phyloP scores from a whole-genome alignment of 2,888 invertebrate species.

The Eugnorisma glareosa region DNA sequence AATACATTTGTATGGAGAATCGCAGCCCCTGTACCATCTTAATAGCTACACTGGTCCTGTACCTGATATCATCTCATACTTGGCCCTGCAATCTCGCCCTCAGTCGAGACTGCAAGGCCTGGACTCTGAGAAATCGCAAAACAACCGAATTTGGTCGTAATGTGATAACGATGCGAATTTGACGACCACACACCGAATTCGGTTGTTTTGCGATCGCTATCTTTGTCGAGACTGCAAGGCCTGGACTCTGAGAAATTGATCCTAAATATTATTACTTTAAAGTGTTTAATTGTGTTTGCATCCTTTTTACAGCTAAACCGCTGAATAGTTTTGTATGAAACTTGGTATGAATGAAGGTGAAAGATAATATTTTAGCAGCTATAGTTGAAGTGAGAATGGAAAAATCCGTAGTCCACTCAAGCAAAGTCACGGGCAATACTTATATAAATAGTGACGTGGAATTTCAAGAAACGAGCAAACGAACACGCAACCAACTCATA shows the following conservation, averaged over 20 bases:
- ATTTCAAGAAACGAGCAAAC: neutral
- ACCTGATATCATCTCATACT: neutral
- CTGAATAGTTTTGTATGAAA: neutral
- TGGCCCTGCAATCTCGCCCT: too few species aligned
- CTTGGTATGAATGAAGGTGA: neutral
- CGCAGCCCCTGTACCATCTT: too few species aligned
- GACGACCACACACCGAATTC: too few species aligned
- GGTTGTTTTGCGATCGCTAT: too few species aligned
- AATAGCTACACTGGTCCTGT: neutral
- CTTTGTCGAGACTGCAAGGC: too few species aligned
- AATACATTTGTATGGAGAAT: too few species aligned
- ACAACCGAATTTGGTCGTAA: too few species aligned
- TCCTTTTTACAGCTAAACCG: neutral
- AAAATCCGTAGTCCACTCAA: neutral
- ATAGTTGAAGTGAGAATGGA: neutral
- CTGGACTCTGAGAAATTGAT: too few species aligned
- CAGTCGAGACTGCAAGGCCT: too few species aligned
- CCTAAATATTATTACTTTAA: too few species aligned
- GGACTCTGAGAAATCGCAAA: too few species aligned
- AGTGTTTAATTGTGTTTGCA: neutral
- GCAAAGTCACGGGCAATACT: neutral
- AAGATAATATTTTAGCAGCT: neutral
- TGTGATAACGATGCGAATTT: too few species aligned
- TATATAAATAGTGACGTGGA: neutral
- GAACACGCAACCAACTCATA: constrained; percentile 28